phyloP scores from a whole-genome alignment of 2,888 invertebrate species.

The Acanthopleura granulata region DNA sequence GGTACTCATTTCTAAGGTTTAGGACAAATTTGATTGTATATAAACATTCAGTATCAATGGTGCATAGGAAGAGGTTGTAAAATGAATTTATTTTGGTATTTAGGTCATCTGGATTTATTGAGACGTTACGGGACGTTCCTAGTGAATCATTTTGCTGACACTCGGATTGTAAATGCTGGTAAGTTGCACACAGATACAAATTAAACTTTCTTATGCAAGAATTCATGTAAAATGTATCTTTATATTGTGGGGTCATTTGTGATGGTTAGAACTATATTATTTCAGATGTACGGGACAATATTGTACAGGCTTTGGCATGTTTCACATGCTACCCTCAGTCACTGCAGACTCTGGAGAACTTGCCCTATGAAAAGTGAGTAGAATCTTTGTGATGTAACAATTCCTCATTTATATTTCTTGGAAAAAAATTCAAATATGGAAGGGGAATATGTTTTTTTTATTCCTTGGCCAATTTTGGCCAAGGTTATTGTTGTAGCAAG shows the following conservation, averaged over 20 bases:
- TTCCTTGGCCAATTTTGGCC: no score
- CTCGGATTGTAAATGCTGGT: slow-evolving; percentile 77
- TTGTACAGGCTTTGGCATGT: slow-evolving; percentile 83
- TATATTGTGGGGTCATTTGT: no score
- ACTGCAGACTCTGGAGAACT: slow-evolving; percentile 79
- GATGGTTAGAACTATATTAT: not conserved
- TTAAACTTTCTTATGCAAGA: no score
- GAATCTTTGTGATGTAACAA: not conserved
- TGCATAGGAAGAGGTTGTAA: no score
- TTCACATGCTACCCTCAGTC: slow-evolving; percentile 82
- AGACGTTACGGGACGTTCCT: slow-evolving; percentile 80
- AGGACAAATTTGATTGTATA: no score
- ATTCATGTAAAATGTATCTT: no score
- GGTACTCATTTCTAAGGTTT: no score
- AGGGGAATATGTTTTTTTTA: no score
- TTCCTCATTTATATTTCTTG: no score
- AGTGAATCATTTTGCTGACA: slow-evolving; percentile 81
- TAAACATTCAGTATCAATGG: no score
- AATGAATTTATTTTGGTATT: slow-evolving; percentile 9
- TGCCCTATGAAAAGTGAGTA: slow-evolving; percentile 76
- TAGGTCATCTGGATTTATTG: slow-evolving; percentile 44
- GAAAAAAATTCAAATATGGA: no score
- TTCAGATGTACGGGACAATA: slow-evolving; percentile 79
- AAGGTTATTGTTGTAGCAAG: no score
- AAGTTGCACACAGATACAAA: slow-evolving; percentile 20